Conservation (phyloP, 64 coral and sea anemone genomes). For the Porites australiensis region DNA sequence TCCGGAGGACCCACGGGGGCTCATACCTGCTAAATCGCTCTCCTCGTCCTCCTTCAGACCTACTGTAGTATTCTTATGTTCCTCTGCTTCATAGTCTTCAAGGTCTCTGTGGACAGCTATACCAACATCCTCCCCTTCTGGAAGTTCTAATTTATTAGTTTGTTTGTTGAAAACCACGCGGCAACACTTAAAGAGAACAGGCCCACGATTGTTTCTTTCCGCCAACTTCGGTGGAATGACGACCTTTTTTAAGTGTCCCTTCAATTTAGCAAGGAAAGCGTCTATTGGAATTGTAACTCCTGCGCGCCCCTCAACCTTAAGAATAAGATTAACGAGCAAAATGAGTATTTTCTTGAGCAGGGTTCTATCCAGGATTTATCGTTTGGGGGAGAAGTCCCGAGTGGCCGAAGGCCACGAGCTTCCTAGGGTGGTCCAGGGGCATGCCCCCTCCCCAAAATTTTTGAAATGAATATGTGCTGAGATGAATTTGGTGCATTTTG, state of each 20-base stretch:
- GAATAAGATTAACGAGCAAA: not conserved
- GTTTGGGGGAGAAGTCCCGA: no score
- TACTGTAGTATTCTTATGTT: not conserved
- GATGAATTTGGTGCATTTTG: no score
- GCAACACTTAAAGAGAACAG: not conserved
- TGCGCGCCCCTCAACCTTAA: not conserved
- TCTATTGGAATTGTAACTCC: not conserved
- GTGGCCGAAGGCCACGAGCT: no score
- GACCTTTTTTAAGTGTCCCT: not conserved
- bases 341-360: no score
- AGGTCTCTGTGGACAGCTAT: rapidly evolving
- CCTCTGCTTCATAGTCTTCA: not conserved
- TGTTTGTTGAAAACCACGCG: not conserved
- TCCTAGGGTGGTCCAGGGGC: no score
- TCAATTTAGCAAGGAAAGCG: not conserved
- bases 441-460: no score
- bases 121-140: not conserved
- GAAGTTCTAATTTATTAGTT: not conserved
- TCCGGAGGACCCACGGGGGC: no score
- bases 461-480: no score
- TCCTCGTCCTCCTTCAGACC: not conserved
- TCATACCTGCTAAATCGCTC: not conserved
- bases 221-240: not conserved
- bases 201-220: not conserved
- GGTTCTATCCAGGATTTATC: no score